Evolutionary conservation across 2,113 vertebrate genomes (phyloP).

Genomic region (Ariopsis seemanni): DNA sequence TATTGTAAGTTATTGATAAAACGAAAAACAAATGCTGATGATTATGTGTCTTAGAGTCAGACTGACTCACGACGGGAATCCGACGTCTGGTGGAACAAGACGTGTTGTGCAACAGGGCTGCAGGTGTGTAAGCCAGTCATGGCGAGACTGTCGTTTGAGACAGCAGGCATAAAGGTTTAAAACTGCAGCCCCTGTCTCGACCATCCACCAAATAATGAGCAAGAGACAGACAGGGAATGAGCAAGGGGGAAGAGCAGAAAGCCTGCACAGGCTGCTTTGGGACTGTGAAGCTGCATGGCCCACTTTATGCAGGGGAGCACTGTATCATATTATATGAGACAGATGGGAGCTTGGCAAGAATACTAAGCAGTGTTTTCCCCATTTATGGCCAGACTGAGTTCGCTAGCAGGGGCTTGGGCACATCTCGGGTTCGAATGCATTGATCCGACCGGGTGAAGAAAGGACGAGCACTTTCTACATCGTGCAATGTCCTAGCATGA

Average conservation of each 20-base stretch:
- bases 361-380: slow-evolving; percentile 53
- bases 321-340: slow-evolving; percentile 53
- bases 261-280: slow-evolving; percentile 30
- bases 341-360: slow-evolving; percentile 50
- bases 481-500: background rate
- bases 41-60: slow-evolving; percentile 3
- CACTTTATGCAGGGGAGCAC: slow-evolving; percentile 53
- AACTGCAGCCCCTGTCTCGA: slow-evolving; percentile 25
- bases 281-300: slow-evolving; percentile 50
- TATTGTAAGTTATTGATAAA: slow-evolving; percentile 8
- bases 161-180: slow-evolving; percentile 4
- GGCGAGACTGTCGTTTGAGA: slow-evolving; percentile 19
- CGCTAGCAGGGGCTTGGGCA: slow-evolving; percentile 33
- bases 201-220: slow-evolving; percentile 8
- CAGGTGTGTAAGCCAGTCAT: slow-evolving; percentile 20
- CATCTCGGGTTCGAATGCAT: slow-evolving; percentile 29
- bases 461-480: slow-evolving; percentile 34
- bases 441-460: slow-evolving; percentile 36
- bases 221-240: slow-evolving; percentile 43
- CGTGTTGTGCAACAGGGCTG: background rate
- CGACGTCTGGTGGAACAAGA: background rate
- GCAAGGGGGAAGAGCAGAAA: slow-evolving; percentile 39
- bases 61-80: background rate
- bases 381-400: slow-evolving; percentile 38
- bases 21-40: background rate